Base-by-base conservation (phyloP, 2,113 vertebrate species). In the Neoarius graeffei region DNA sequence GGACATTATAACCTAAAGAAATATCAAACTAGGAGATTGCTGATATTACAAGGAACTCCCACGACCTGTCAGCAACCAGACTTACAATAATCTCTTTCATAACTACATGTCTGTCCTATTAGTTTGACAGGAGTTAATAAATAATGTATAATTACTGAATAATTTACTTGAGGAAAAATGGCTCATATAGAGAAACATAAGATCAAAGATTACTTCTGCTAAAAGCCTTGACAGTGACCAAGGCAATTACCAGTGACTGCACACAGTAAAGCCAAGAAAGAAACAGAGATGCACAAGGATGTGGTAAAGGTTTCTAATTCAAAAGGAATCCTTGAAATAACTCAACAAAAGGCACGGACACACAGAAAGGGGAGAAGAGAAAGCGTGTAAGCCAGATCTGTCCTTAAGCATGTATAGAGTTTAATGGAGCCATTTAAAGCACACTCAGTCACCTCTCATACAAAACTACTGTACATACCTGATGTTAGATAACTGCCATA, bases 391-490 rank as follows among this genome's bases (percentile, higher is more conserved):
- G 84, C 64, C 9, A 76, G 79, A 76, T 87, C 89, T 89, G 71
- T 84, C 87, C 83, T 56, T 57, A 87, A 83, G 0, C 3, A 62
- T 85, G 77, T 71, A 60, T 52, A 83, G 83, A 91, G 81, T 89
- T 92, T 90, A 92, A 94, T 92, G 92, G 92, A 89, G 92, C 86
- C 89, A 35, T 86, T 82, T 89, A 87, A 90, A 89, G 91, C 92
- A 86, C 88, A 88, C 89, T 77, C 86, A 86, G 87, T 76, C 90
- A 89, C 86, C 90, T 90, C 93, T 90, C 92, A 93, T 92, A 92
- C 92, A 91, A 94, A 92, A 93, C 93, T 91, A 93, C n/a, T n/a
- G n/a, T n/a, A n/a, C 77, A 71, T 69, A 67, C n/a, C 59, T 83
- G 54, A 42, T 66, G 86, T 85, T 90, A 88, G 86, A 81, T 88